phyloP scores from a whole-genome alignment of 2,888 invertebrate species.

The Diploptera punctata region DNA sequence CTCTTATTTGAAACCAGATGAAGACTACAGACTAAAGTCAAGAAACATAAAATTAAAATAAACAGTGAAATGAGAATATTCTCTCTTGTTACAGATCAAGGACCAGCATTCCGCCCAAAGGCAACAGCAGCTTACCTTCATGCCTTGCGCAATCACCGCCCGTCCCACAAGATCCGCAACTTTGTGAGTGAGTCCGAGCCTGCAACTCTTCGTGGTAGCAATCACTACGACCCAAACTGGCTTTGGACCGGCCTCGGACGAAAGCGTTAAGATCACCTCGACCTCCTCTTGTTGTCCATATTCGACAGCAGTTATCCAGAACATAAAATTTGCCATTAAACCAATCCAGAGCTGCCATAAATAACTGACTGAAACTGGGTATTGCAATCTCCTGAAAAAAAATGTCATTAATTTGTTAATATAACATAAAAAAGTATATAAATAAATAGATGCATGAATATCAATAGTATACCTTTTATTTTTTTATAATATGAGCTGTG shows the following conservation, averaged over 20 bases:
- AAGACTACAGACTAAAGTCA: not conserved
- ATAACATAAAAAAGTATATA: too few relatives aligned
- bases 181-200: constrained; percentile 63
- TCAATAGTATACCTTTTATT: too few relatives aligned
- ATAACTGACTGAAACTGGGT: too few relatives aligned
- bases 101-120: constrained; percentile 46
- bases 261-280: constrained; percentile 36
- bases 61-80: too few relatives aligned
- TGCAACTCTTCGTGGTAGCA: constrained; percentile 63
- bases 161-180: constrained; percentile 61
- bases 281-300: not conserved
- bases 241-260: constrained; percentile 70
- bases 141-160: constrained; percentile 56
- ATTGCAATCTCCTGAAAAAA: too few relatives aligned
- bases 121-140: constrained; percentile 55
- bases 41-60: too few relatives aligned
- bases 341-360: too few relatives aligned
- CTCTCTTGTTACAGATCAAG: constrained; percentile 38
- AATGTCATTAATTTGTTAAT: too few relatives aligned
- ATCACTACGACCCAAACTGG: constrained; percentile 68
- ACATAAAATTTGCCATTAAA: not conserved
- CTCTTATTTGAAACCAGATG: too few relatives aligned
- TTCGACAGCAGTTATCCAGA: not conserved
- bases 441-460: too few relatives aligned
- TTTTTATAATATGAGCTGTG: too few relatives aligned